Evolutionary conservation across 2,797 vertebrate genomes (phyloP).

Genomic region (Xerus rutilus): DNA sequence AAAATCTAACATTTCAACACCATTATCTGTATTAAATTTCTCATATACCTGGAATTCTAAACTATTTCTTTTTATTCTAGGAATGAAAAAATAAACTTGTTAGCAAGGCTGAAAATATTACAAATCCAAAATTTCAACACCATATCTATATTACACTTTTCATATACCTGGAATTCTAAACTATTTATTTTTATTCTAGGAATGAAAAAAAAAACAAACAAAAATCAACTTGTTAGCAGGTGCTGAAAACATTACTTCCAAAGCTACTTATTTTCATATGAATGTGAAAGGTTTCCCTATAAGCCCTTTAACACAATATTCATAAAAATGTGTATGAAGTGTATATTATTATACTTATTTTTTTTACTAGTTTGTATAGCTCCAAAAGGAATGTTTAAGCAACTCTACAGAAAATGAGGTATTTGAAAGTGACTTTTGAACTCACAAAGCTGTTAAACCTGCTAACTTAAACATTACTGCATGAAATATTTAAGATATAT

Average conservation of each 20-base stretch:
- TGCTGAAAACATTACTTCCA: background rate
- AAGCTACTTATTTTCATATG: constrained; percentile 11
- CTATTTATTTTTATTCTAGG: background rate
- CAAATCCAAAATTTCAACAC: constrained; percentile 1
- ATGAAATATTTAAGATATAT: constrained; percentile 14
- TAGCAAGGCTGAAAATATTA: background rate
- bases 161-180: background rate
- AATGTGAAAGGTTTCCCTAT: background rate
- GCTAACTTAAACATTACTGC: background rate
- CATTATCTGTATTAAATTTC: background rate
- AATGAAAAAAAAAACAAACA: background rate
- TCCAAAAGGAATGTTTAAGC: constrained; percentile 22
- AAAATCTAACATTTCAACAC: constrained; percentile 19
- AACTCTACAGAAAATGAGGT: background rate
- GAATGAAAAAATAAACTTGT: background rate
- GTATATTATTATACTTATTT: background rate
- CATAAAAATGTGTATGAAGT: background rate
- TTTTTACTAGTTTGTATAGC: background rate
- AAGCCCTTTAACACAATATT: background rate
- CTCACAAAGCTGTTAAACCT: background rate
- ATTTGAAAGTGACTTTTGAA: constrained; percentile 39
- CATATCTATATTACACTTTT: background rate
- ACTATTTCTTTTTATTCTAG: constrained; percentile 13
- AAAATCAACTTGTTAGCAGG: background rate
- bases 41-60: background rate